A percentile compares a stretch with the other conserved stretches of the same genome.
phyloP scores from a whole-genome alignment of 2,888 invertebrate genomes.

The Galerucella pusilla region DNA sequence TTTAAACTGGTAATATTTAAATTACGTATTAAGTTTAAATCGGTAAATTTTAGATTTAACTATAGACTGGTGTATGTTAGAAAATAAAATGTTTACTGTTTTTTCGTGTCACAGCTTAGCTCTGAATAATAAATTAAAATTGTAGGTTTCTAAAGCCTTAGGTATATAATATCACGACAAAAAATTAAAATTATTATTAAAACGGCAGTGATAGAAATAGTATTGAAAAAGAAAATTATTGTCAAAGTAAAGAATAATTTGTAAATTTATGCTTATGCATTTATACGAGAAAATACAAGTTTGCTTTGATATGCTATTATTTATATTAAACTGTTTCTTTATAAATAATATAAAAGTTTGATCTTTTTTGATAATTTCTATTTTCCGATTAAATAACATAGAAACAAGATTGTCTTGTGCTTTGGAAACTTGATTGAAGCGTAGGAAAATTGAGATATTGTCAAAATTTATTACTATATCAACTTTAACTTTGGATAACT shows the following conservation, averaged over 20 bases:
- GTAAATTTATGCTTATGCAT: not conserved
- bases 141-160: slow-evolving; percentile 13
- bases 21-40: not conserved
- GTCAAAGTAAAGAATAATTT: not conserved
- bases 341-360: too few relatives aligned
- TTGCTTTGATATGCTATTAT: too few relatives aligned
- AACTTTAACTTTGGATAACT: too few relatives aligned
- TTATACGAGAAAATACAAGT: too few relatives aligned
- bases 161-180: not conserved
- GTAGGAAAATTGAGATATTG: too few relatives aligned
- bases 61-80: slow-evolving; percentile 20
- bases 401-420: too few relatives aligned
- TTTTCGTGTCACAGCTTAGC: slow-evolving; percentile 15
- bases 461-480: too few relatives aligned
- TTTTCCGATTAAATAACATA: too few relatives aligned
- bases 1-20: slow-evolving; percentile 1
- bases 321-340: too few relatives aligned
- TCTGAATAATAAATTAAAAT: not conserved
- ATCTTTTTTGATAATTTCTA: too few relatives aligned
- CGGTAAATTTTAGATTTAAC: slow-evolving; percentile 8
- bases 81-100: slow-evolving; percentile 7
- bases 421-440: too few relatives aligned
- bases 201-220: not conserved
- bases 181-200: not conserved
- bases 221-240: not conserved